Evolutionary conservation across 2,113 vertebrate genomes (phyloP).

Genomic region (Corapipo altera): DNA sequence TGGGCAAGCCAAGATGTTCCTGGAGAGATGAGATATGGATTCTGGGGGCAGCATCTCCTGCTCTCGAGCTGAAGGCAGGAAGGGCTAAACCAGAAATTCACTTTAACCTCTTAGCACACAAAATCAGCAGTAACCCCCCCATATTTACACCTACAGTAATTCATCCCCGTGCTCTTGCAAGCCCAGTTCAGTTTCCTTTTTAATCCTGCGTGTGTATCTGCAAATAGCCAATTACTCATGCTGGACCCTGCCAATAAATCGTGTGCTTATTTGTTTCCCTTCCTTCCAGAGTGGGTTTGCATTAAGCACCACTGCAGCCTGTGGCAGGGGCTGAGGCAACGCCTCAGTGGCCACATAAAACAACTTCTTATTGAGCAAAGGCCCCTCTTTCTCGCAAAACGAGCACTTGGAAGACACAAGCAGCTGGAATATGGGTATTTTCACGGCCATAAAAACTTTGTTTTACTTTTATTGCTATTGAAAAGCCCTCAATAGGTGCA

Average conservation of each 20-base stretch:
- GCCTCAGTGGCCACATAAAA: slow-evolving; percentile 8
- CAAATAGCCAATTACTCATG: neutral
- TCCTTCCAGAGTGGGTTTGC: neutral
- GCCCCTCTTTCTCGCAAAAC: neutral
- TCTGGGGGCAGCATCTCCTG: neutral
- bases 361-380: neutral
- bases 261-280: neutral
- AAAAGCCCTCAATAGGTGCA: neutral
- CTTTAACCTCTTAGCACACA: neutral
- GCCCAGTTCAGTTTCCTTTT: slow-evolving; percentile 13
- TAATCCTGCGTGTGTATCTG: slow-evolving; percentile 6
- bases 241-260: slow-evolving; percentile 7
- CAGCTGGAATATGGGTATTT: slow-evolving; percentile 31
- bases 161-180: neutral
- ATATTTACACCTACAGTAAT: neutral
- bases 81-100: neutral
- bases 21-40: neutral
- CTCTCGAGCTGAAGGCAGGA: neutral
- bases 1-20: neutral
- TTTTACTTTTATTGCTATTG: slow-evolving; percentile 26
- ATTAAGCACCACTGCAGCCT: neutral
- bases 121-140: neutral
- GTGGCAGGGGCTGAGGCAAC: neutral
- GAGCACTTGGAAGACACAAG: slow-evolving; percentile 7
- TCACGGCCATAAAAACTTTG: neutral